Evolutionary conservation across 2,113 vertebrate species (phyloP).

Genomic region (Tiliqua scincoides): DNA sequence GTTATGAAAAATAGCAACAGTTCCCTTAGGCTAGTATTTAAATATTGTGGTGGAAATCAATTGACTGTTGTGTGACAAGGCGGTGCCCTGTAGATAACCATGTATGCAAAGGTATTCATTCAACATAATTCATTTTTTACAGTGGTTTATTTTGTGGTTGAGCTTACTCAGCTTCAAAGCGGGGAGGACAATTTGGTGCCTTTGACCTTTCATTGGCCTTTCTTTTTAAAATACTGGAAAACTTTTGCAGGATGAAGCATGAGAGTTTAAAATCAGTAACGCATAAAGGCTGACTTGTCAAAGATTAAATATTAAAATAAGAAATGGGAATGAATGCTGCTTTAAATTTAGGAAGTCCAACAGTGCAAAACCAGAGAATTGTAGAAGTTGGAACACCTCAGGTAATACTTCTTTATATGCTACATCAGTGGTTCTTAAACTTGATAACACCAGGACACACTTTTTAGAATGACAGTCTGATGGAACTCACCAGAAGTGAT

Average conservation of each 20-base stretch:
- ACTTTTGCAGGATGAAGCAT: constrained; percentile 23
- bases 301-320: constrained; percentile 34
- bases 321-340: background rate
- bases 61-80: constrained; percentile 20
- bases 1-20: constrained; percentile 26
- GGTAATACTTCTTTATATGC: constrained; percentile 5
- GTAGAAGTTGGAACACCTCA: constrained; percentile 8
- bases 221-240: constrained; percentile 21
- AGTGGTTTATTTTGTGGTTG: constrained; percentile 68
- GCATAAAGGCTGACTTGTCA: constrained; percentile 1
- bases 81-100: constrained; percentile 39
- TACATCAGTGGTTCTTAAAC: too few species aligned
- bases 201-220: constrained; percentile 44
- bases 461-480: too few species aligned
- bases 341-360: background rate
- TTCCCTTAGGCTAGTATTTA: constrained; percentile 9
- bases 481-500: too few species aligned
- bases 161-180: constrained; percentile 47
- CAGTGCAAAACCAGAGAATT: constrained; percentile 11
- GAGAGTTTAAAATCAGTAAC: constrained; percentile 30
- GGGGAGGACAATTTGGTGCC: constrained; percentile 15
- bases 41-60: constrained; percentile 43
- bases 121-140: constrained; percentile 53
- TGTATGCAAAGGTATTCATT: constrained; percentile 54
- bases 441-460: too few species aligned